These are phyloP conservation scores for Dendrocopos noguchii DNA, from an alignment of 2,113 vertebrate species.

Conservation along the genomic window DNA sequence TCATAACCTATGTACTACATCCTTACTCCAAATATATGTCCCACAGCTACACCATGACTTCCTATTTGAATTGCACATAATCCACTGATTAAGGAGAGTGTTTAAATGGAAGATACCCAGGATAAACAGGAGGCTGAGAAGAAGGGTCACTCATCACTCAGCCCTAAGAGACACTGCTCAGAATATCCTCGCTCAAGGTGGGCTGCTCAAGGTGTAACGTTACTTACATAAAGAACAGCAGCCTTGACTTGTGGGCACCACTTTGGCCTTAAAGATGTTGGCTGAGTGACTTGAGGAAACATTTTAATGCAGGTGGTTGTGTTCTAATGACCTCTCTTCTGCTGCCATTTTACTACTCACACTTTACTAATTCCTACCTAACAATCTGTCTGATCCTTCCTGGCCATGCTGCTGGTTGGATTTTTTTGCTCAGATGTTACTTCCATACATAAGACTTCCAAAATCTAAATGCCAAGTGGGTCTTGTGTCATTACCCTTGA, in stretches of 20 bases:
- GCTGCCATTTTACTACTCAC: not conserved
- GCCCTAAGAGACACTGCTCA: not conserved
- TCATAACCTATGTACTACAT: not conserved
- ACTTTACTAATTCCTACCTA: not conserved
- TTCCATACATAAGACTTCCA: not conserved
- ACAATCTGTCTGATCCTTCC: not conserved
- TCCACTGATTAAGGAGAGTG: not conserved
- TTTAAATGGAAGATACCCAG: not conserved
- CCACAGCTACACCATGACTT: not conserved
- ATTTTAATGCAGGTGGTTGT: not conserved
- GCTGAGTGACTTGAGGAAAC: not conserved
- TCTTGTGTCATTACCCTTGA: not conserved
- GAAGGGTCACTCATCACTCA: not conserved
- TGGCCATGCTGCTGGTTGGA: not conserved
- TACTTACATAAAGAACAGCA: not conserved
- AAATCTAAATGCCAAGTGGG: not conserved
- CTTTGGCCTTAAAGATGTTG: not conserved
- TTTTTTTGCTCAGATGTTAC: not conserved
- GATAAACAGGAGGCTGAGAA: not conserved
- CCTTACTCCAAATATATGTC: not conserved
- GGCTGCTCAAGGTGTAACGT: not conserved
- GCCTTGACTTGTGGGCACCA: not conserved
- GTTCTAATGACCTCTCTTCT: not conserved
- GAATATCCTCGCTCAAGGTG: not conserved
- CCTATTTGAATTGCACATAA: not conserved